Evolutionary conservation across 1,140 invertebrate species (phyloP).

Genomic region (Propsilocerus akamusi): DNA sequence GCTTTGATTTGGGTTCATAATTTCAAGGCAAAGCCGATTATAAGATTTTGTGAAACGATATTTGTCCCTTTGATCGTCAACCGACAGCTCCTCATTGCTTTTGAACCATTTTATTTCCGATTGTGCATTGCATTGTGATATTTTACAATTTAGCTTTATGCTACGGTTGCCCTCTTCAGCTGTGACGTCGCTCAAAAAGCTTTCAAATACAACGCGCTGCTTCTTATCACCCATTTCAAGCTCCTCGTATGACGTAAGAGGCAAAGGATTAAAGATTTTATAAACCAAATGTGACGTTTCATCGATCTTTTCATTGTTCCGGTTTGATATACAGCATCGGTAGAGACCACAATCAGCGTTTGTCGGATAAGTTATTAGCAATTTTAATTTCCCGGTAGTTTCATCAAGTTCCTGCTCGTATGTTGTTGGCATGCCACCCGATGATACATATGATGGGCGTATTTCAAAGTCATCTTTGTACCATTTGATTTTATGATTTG

Average conservation of each 20-base stretch:
- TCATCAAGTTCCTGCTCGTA: neutral
- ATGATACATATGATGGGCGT: neutral
- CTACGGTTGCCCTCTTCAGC: neutral
- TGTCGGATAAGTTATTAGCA: neutral
- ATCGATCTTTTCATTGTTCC: neutral
- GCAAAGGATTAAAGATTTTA: neutral
- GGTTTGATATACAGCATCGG: neutral
- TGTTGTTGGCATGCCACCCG: neutral
- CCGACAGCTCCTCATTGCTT: neutral
- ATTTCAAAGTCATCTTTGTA: neutral
- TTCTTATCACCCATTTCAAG: neutral
- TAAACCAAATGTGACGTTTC: neutral
- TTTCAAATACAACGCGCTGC: neutral
- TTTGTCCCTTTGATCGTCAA: neutral
- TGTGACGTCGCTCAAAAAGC: neutral
- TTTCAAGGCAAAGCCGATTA: neutral
- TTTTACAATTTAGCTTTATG: neutral
- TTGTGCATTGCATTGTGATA: neutral
- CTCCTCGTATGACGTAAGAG: neutral
- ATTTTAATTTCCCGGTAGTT: neutral
- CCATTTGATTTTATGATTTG: slow-evolving; percentile 2
- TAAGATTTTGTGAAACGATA: slow-evolving; percentile 1
- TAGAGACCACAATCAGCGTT: neutral
- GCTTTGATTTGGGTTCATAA: neutral
- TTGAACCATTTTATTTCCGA: neutral